Evolutionary conservation across 2,888 invertebrate genomes (phyloP).

Genomic region (Venustoraphidia nigricollis): DNA sequence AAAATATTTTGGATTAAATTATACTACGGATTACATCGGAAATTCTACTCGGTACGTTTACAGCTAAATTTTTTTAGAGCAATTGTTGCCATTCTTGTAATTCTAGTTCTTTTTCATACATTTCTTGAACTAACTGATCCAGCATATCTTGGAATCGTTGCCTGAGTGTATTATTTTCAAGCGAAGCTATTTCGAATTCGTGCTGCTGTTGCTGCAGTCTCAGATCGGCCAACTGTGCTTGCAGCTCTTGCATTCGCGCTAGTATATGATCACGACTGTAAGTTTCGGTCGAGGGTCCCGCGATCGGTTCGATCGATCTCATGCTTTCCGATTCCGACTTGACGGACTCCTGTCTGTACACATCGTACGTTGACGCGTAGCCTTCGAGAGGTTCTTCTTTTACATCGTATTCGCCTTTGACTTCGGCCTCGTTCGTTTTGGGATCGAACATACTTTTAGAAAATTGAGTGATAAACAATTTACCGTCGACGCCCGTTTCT

Average conservation of each 20-base stretch:
- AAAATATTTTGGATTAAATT: too few relatives aligned
- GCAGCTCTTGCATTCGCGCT: conserved; percentile 52
- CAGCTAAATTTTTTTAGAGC: conserved; percentile 16
- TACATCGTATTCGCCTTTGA: neutral
- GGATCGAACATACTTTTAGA: conserved; percentile 40
- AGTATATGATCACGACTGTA: conserved; percentile 30
- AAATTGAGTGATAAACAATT: conserved; percentile 38
- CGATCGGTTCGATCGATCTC: conserved; percentile 3
- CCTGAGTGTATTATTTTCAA: conserved; percentile 68
- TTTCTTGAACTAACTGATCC: conserved; percentile 63
- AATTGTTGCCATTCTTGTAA: conserved; percentile 23
- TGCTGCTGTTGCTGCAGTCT: conserved; percentile 60
- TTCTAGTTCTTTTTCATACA: conserved; percentile 63
- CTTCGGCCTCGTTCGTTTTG: neutral
- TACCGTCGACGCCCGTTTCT: conserved; percentile 23
- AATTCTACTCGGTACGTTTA: neutral
- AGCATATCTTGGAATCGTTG: conserved; percentile 72
- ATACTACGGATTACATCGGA: too few relatives aligned
- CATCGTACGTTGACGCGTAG: neutral
- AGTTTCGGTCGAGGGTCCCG: conserved; percentile 6
- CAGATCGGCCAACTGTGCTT: conserved; percentile 58
- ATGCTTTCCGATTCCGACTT: conserved; percentile 6
- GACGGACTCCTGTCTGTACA: conserved; percentile 2
- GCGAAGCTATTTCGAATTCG: conserved; percentile 67
- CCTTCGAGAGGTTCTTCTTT: neutral